These are phyloP conservation scores for Pyralis farinalis DNA, from an alignment of 2,888 invertebrate genomes.

Conservation along the genomic window DNA sequence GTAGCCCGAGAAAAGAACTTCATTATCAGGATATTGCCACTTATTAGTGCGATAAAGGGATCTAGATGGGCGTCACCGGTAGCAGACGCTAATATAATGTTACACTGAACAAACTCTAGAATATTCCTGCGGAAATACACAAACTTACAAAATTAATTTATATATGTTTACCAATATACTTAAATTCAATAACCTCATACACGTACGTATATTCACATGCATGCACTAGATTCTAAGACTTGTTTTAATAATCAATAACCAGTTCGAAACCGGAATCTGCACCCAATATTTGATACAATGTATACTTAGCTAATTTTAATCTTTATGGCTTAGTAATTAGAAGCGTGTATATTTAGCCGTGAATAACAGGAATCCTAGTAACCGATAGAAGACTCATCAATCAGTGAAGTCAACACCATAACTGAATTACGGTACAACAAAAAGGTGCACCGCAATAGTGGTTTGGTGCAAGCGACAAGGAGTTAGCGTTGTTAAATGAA, in stretches of 20 bases:
- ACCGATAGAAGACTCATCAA: constrained; percentile 24
- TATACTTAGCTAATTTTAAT: not conserved
- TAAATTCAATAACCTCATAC: no score
- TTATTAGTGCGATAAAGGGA: no score
- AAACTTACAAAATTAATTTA: no score
- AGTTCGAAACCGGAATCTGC: not conserved
- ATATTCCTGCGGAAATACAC: no score
- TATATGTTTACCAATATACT: no score
- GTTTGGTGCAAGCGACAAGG: constrained; percentile 15
- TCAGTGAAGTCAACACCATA: constrained; percentile 35
- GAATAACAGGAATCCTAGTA: constrained; percentile 8
- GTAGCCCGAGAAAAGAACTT: no score
- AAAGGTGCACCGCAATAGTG: constrained; percentile 30
- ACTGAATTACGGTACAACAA: constrained; percentile 42
- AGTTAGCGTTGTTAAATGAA: not conserved
- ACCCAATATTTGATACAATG: not conserved
- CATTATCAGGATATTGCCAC: no score
- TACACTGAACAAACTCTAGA: no score
- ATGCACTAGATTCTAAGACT: not conserved
- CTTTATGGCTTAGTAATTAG: not conserved
- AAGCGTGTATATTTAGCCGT: not conserved
- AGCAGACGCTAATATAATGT: no score
- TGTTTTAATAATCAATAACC: not conserved
- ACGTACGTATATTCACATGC: not conserved
- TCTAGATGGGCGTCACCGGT: no score